A percentile compares a stretch with the other conserved stretches of the same genome.
Conservation (phyloP, 2,113 vertebrate genomes). For the Chitala chitala region DNA sequence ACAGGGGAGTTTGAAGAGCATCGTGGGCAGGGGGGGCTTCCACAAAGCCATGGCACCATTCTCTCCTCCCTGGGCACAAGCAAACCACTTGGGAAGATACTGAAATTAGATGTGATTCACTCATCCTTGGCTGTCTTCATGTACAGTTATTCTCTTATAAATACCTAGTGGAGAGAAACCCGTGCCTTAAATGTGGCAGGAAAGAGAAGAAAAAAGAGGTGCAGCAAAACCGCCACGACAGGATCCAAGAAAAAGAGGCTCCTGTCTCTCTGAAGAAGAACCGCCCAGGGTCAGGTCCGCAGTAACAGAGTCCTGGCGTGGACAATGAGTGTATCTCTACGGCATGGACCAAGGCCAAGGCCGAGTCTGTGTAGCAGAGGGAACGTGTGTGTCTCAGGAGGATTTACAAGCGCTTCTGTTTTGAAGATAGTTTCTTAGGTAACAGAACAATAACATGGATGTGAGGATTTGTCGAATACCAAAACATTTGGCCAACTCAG, state of each 20-base stretch:
- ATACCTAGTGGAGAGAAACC: conserved; percentile 22
- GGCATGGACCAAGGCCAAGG: conserved; percentile 63
- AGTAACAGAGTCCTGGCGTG: conserved; percentile 71
- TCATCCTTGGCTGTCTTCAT: conserved; percentile 28
- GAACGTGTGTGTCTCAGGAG: conserved; percentile 69
- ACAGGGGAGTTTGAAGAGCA: conserved; percentile 10
- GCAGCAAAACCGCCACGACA: conserved; percentile 50
- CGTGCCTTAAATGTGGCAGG: conserved; percentile 13
- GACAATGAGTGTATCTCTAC: conserved; percentile 66
- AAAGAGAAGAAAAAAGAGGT: background rate
- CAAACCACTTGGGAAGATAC: conserved; percentile 26
- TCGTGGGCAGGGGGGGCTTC: no score
- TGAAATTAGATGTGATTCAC: conserved; percentile 33
- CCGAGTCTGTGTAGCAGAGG: conserved; percentile 54
- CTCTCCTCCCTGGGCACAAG: conserved; percentile 18
- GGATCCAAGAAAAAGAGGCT: conserved; percentile 36
- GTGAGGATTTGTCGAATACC: conserved; percentile 62
- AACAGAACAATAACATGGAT: conserved; percentile 70
- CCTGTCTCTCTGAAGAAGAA: conserved; percentile 59
- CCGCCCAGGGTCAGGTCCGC: conserved; percentile 69
- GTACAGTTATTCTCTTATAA: conserved; percentile 23
- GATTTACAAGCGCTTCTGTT: conserved; percentile 81
- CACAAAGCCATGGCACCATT: background rate
- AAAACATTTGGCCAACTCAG: conserved; percentile 51
- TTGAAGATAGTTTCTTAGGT: conserved; percentile 83